These are phyloP conservation scores for Ptychoptera contaminata DNA, from an alignment of 2,888 invertebrate genomes.

Conservation along the genomic window DNA sequence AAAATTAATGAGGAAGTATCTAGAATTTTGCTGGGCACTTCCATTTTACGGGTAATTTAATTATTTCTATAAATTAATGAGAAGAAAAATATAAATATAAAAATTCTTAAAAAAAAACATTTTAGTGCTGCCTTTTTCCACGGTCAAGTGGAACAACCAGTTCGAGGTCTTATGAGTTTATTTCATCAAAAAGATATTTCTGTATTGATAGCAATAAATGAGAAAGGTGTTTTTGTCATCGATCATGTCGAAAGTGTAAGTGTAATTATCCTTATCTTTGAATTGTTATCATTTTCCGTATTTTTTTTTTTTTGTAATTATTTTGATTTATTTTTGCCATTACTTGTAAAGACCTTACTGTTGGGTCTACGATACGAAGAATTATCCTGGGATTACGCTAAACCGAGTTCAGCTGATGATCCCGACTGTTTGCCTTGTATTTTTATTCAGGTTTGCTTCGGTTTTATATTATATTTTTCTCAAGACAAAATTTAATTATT, in stretches of 20 bases:
- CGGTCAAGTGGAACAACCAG: conserved; percentile 87
- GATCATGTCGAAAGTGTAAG: conserved; percentile 72
- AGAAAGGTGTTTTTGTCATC: conserved; percentile 68
- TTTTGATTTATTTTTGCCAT: conserved; percentile 12
- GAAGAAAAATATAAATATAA: neutral
- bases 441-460: conserved; percentile 72
- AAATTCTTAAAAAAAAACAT: neutral
- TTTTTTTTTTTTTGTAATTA: neutral
- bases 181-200: conserved; percentile 76
- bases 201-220: conserved; percentile 77
- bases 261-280: conserved; percentile 13
- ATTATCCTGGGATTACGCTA: conserved; percentile 83
- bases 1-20: conserved; percentile 74
- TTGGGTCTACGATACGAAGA: conserved; percentile 77
- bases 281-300: neutral
- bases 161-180: conserved; percentile 67
- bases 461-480: conserved; percentile 33
- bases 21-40: conserved; percentile 80
- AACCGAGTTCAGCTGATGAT: conserved; percentile 65
- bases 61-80: neutral
- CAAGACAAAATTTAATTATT: neutral
- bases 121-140: conserved; percentile 81
- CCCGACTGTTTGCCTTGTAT: conserved; percentile 80
- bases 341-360: conserved; percentile 50
- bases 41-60: conserved; percentile 67